Base-by-base conservation (phyloP, 2,888 invertebrate genomes). In the Zhuqinia jingwanae region DNA sequence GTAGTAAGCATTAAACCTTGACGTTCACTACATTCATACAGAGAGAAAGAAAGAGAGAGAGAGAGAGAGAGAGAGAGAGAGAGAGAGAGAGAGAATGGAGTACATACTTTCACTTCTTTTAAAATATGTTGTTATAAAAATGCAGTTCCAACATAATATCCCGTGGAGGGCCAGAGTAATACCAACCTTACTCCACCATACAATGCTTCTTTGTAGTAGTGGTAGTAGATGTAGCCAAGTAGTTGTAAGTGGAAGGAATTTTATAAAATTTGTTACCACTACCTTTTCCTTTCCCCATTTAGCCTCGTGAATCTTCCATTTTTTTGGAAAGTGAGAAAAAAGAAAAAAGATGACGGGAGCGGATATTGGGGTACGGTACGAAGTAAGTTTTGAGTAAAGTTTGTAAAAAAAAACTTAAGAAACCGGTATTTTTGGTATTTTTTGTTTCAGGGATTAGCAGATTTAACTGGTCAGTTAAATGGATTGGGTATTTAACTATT, bases 341-440 rank as follows among this genome's bases (percentile, higher is more conserved):
- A 50, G 65, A 27, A 79, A n/a, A n/a, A 65, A 79, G 84, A 84
- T 63, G 84, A 84, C 68, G 68, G 65, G 84, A 84, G 65, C 84
- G 84, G 84, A 84, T 84, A 84, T 77, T 84, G 77, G 42, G 77
- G 84, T 65, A 68, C n/a, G 83, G 63, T 83, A 83, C 76, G 76
- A 58, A 76, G 68, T 63, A 75, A n/a, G n/a, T n/a, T n/a, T n/a
- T n/a, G 82, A 83, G 76, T 15, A 65, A 82, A 83, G 83, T 83
- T 83, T 83, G 76, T 76, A 83, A 76, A 53, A 83, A 56, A n/a
- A n/a, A n/a, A n/a, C n/a, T n/a, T n/a, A 53, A 68, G 68, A 80
- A 80, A 47, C 30, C 10, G 73, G 50, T 50, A 47, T 42, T 79
- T 79, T 50, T 65, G 8, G 36, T n/a, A 36, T 36, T 36, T 36